Evolutionary conservation across 2,113 vertebrate genomes (phyloP), one percentile per base, ranked within the genome.

Genomic region (Neodon shergylaensis): DNA sequence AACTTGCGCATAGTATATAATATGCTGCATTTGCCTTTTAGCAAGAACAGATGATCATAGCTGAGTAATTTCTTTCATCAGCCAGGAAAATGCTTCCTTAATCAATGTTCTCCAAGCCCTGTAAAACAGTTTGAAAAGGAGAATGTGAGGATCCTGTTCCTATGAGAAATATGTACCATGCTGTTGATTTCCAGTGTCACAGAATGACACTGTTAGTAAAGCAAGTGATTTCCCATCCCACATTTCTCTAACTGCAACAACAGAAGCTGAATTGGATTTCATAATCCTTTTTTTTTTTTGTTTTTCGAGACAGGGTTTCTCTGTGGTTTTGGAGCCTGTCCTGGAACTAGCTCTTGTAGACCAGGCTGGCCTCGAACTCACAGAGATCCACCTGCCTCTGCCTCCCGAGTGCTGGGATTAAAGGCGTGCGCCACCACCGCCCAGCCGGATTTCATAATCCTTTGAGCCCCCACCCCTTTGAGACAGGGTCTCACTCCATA

Each of bases 61-160:
- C 72, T 65, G 63, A 91, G 63, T 90, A 76, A 70, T 78, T 76
- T 78, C 68, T 68, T 96, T 83, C 92, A 90, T 91, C 95, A 61
- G 26, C 66, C 90, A 68, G 90, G 95, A 94, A 89, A 95, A 84
- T 36, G 42, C 77, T 78, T 95, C 91, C 58, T 99, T 96, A 99
- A 72, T 99, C 88, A 94, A 99, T 99, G 98, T 99, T 99, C 97
- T 99, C 99, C 96, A 99, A 98, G 65, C 99, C 99, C 99, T 99
- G 98, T 96, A 99, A 98, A 98, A 98, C 49, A 97, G 49, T 90
- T 95, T 92, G 70, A 97, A 97, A 92, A 93, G 49, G 72, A 87
- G 77, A 85, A 79, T 66, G 88, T 66, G 88, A 95, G 68, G 96
- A 66, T 88, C 92, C 36, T 92, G 63, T 66, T 95, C 42, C 26